A percentile compares a stretch with the other conserved stretches of the same genome.
phyloP scores from a whole-genome alignment of 1,140 invertebrate genomes.

The Brachionus sp. region DNA sequence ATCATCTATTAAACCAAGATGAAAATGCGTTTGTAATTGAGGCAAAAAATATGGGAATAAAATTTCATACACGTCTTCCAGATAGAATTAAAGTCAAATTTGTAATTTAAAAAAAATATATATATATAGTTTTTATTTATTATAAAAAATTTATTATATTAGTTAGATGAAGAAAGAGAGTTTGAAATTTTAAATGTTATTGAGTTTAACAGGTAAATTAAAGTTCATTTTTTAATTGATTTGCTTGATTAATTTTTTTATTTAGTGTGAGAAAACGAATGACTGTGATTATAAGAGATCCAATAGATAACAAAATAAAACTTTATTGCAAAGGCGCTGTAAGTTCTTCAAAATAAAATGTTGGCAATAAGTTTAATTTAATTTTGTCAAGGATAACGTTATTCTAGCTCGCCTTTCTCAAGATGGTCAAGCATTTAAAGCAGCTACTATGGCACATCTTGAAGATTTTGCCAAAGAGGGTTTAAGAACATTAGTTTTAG shows the following conservation, averaged over 20 bases:
- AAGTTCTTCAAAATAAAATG: conserved; percentile 64
- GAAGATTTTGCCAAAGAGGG: conserved; percentile 83
- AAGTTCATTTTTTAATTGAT: neutral
- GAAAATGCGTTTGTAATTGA: conserved; percentile 91
- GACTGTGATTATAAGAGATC: conserved; percentile 80
- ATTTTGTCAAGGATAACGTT: conserved; percentile 62
- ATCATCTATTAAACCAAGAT: conserved; percentile 62
- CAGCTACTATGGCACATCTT: conserved; percentile 74
- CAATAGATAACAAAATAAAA: conserved; percentile 69
- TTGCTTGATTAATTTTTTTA: neutral
- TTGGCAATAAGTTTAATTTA: conserved; percentile 55
- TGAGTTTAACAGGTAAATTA: conserved; percentile 75
- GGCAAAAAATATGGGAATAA: conserved; percentile 78
- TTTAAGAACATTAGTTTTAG: conserved; percentile 82
- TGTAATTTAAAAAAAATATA: neutral
- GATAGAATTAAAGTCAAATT: conserved; percentile 18
- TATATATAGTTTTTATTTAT: conserved; percentile 39
- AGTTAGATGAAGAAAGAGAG: conserved; percentile 65
- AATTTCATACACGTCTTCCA: conserved; percentile 73
- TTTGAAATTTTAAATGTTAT: conserved; percentile 91
- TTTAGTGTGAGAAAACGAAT: conserved; percentile 77
- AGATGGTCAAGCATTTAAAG: conserved; percentile 47
- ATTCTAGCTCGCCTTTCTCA: conserved; percentile 71
- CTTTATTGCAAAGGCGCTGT: conserved; percentile 82
- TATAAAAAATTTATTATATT: conserved; percentile 49